Conservation (phyloP, 2,113 vertebrate species). For the Gopherus evgoodei region DNA sequence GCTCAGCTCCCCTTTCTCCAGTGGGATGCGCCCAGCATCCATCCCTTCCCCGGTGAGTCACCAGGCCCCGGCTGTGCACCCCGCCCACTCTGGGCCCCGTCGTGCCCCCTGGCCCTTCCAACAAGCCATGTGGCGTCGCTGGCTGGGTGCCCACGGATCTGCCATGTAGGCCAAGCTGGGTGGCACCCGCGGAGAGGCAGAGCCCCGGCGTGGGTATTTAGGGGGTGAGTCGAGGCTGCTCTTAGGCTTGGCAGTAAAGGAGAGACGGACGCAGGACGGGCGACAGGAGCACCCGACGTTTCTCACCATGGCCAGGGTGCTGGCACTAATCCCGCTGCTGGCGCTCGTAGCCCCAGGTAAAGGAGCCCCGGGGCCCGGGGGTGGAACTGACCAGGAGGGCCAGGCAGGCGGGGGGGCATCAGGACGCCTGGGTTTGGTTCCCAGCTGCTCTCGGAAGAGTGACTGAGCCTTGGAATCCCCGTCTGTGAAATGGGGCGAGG, state of each 20-base stretch:
- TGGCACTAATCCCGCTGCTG: background rate
- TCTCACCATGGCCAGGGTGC: background rate
- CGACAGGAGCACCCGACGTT: background rate
- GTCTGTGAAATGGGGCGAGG: background rate
- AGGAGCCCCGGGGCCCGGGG: no score
- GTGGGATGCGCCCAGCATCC: background rate
- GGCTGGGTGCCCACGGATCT: background rate
- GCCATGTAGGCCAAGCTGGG: background rate
- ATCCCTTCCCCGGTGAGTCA: background rate
- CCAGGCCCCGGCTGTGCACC: background rate
- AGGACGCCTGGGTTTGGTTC: background rate
- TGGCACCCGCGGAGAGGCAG: background rate
- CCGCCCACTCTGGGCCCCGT: background rate
- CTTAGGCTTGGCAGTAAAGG: background rate
- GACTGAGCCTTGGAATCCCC: background rate
- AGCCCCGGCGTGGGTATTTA: background rate
- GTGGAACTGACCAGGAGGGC: no score
- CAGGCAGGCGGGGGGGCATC: background rate
- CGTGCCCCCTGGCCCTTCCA: background rate
- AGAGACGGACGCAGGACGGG: background rate
- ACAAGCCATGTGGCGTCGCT: no score
- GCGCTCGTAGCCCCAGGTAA: background rate
- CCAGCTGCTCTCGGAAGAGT: background rate
- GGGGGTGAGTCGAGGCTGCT: background rate
- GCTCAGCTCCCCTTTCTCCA: background rate